Evolutionary conservation across 2,113 vertebrate species (phyloP).

Genomic region (Tychaedon coryphoeus): DNA sequence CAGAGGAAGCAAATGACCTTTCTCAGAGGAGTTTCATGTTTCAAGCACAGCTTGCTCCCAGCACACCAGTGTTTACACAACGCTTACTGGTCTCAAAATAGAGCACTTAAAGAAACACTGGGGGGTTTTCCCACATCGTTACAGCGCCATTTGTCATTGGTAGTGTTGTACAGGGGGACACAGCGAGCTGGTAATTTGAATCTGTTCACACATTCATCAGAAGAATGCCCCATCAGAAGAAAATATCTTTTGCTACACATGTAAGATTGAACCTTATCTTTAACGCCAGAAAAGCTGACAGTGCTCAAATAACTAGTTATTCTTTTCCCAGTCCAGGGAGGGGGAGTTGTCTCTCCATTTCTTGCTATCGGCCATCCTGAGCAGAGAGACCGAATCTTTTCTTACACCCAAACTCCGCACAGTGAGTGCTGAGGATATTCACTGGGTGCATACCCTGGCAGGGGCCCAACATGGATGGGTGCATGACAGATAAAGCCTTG

Average conservation of each 20-base stretch:
- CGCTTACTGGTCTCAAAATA: background rate
- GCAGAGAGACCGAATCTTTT: background rate
- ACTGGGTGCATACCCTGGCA: background rate
- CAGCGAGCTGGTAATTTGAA: background rate
- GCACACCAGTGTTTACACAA: background rate
- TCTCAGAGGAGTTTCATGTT: background rate
- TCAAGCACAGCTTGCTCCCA: background rate
- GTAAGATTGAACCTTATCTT: background rate
- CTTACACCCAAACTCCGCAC: background rate
- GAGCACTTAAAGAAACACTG: background rate
- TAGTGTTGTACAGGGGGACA: background rate
- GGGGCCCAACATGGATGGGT: background rate
- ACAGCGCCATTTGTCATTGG: background rate
- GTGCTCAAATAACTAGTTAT: background rate
- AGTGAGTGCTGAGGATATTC: background rate
- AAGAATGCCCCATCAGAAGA: background rate
- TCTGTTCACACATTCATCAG: background rate
- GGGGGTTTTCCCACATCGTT: background rate
- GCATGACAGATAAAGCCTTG: background rate
- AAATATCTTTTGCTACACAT: background rate
- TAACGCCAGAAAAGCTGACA: background rate
- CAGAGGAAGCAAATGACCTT: background rate
- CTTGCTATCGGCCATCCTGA: background rate
- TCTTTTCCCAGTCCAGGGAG: background rate
- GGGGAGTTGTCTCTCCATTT: background rate